These are phyloP conservation scores for Phlogophora meticulosa DNA, from an alignment of 2,888 invertebrate species.

Conservation along the genomic window DNA sequence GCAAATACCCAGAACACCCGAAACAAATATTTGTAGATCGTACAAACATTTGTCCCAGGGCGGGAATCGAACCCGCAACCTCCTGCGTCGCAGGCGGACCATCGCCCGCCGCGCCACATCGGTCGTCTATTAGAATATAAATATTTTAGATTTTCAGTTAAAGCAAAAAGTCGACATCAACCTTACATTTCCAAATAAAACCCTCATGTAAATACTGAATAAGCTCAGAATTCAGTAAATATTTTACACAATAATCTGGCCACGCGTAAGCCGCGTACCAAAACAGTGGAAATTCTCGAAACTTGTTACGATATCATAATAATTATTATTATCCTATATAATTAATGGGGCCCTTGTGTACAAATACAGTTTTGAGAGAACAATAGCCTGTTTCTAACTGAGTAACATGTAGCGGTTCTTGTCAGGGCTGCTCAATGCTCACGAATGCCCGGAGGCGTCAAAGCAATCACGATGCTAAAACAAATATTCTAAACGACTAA, in stretches of 20 bases:
- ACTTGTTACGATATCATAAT: conserved; percentile 16
- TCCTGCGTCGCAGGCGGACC: too few species aligned
- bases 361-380: conserved; percentile 47
- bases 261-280: not conserved
- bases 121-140: too few species aligned
- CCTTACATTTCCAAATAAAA: conserved; percentile 1
- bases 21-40: too few species aligned
- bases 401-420: conserved; percentile 65
- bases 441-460: conserved; percentile 75
- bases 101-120: too few species aligned
- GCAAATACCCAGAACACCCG: too few species aligned
- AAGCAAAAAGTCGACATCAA: not conserved
- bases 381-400: conserved; percentile 61
- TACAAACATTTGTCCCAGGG: too few species aligned
- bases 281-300: conserved; percentile 9
- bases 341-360: conserved; percentile 30
- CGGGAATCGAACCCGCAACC: too few species aligned
- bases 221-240: conserved; percentile 6
- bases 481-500: conserved; percentile 87
- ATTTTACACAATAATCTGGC: conserved; percentile 5
- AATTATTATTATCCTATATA: conserved; percentile 26
- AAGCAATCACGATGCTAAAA: conserved; percentile 82
- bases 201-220: not conserved
- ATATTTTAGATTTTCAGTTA: not conserved
- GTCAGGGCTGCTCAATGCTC: conserved; percentile 69